Evolutionary conservation across 2,113 vertebrate genomes (phyloP).

Genomic region (Corythornis vintsioides): DNA sequence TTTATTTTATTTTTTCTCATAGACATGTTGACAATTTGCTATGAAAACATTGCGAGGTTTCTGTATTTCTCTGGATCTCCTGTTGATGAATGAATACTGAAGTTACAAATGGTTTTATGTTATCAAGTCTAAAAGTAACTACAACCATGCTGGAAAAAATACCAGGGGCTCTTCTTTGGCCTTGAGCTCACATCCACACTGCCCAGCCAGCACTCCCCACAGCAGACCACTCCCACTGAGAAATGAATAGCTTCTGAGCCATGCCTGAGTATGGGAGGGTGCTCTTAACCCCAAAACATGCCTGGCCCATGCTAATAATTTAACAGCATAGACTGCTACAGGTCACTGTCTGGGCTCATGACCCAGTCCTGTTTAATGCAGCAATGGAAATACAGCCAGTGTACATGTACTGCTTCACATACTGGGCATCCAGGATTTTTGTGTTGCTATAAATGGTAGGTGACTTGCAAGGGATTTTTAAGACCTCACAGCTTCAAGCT

Average conservation of each 20-base stretch:
- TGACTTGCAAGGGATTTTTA: neutral
- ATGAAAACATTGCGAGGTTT: neutral
- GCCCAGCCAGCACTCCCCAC: neutral
- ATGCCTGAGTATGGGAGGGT: neutral
- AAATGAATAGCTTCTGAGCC: neutral
- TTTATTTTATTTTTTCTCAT: neutral
- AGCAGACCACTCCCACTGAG: neutral
- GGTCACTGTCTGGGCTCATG: neutral
- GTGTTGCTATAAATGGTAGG: neutral
- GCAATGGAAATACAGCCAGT: neutral
- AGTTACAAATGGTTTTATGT: neutral
- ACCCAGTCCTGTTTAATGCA: neutral
- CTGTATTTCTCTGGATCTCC: neutral
- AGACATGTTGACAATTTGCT: neutral
- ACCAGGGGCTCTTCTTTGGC: neutral
- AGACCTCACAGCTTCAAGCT: neutral
- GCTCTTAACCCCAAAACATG: neutral
- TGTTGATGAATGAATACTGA: neutral
- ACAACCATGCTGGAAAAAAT: neutral
- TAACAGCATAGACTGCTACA: neutral
- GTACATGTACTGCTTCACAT: fast-evolving
- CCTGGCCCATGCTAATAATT: neutral
- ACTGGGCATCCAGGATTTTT: neutral
- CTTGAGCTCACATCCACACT: neutral
- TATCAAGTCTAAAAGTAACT: neutral